Evolutionary conservation across 2,113 vertebrate species (phyloP).

Genomic region (Gobiocypris rarus): DNA sequence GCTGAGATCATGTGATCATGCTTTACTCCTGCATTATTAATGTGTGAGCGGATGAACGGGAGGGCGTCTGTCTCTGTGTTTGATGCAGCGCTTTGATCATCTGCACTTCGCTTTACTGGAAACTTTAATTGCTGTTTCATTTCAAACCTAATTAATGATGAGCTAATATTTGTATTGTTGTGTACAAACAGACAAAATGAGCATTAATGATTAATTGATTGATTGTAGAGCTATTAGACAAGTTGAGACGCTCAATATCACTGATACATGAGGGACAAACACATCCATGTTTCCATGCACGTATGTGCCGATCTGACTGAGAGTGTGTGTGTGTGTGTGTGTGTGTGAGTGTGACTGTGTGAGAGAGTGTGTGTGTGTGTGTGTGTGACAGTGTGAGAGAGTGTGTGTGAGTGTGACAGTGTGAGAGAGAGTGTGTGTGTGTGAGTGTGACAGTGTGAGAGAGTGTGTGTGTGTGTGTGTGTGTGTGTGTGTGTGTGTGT

Average conservation of each 20-base stretch:
- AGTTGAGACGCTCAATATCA: neutral
- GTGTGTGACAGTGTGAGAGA: no score
- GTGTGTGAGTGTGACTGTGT: no score
- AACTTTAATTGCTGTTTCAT: neutral
- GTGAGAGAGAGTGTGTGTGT: no score
- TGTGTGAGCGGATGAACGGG: constrained; percentile 8
- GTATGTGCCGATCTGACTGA: no score
- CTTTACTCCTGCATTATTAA: constrained; percentile 53
- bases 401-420: no score
- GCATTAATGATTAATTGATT: neutral
- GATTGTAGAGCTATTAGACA: neutral
- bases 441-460: no score
- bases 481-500: no score
- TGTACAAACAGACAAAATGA: neutral
- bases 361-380: no score
- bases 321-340: no score
- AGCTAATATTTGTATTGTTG: neutral
- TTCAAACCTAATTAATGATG: constrained; percentile 5
- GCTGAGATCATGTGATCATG: no score
- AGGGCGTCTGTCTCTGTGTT: constrained; percentile 45
- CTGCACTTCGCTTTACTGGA: neutral
- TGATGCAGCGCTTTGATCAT: constrained; percentile 62
- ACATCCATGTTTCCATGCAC: neutral
- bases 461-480: no score
- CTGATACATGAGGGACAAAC: neutral